Conservation (phyloP, 2,797 vertebrate genomes). For the Sciurus carolinensis region DNA sequence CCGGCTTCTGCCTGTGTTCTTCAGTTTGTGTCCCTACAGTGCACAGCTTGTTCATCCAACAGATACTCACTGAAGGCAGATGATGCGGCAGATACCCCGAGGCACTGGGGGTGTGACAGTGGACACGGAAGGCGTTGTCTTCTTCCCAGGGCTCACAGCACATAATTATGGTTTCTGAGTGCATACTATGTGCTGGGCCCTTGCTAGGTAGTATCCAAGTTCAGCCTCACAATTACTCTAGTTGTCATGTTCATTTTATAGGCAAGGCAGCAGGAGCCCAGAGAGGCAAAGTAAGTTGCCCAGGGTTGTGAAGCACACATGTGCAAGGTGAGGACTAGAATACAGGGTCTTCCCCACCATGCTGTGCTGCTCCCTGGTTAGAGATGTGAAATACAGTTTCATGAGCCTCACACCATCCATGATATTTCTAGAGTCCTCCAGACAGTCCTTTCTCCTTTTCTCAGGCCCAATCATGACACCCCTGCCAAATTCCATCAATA, state of each 20-base stretch:
- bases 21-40: neutral
- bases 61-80: neutral
- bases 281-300: neutral
- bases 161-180: neutral
- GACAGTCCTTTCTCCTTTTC: neutral
- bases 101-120: neutral
- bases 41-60: neutral
- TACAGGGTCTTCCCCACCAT: neutral
- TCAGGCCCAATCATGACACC: neutral
- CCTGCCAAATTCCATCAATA: neutral
- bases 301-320: neutral
- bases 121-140: neutral
- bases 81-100: neutral
- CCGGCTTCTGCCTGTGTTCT: neutral
- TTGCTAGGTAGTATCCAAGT: neutral
- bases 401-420: neutral
- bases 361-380: neutral
- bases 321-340: neutral
- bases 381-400: neutral
- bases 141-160: neutral
- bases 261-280: neutral
- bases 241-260: neutral
- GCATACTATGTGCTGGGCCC: neutral
- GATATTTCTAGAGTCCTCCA: neutral
- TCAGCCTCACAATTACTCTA: neutral